Evolutionary conservation across 1,140 invertebrate species (phyloP).

Genomic region (Drosophila bipectinata): DNA sequence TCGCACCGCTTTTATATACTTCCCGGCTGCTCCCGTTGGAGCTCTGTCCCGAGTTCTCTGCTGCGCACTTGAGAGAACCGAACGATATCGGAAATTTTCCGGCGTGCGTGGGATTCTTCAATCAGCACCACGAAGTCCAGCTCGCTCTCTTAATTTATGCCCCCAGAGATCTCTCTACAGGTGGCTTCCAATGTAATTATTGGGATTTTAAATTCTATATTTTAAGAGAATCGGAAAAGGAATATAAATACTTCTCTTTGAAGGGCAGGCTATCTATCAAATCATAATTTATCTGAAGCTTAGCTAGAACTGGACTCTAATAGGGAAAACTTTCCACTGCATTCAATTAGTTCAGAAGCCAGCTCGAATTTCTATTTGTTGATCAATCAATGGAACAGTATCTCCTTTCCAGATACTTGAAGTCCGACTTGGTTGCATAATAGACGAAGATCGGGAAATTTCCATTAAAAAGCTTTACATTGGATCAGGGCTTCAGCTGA

Average conservation of each 20-base stretch:
- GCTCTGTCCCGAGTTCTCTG: conserved; percentile 15
- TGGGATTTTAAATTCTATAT: too few species aligned
- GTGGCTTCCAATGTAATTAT: too few species aligned
- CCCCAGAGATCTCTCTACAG: background rate
- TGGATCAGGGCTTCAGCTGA: background rate
- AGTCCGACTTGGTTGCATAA: conserved; percentile 17
- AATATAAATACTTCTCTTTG: background rate
- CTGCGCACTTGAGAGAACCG: conserved; percentile 30
- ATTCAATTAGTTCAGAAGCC: conserved; percentile 54
- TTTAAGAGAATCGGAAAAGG: too few species aligned
- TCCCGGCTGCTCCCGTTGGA: background rate
- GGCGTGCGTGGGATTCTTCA: conserved; percentile 34
- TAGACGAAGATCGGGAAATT: conserved; percentile 29
- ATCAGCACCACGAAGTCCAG: background rate
- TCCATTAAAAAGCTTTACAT: conserved; percentile 20
- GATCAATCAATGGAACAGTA: conserved; percentile 43
- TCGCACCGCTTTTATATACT: conserved; percentile 43
- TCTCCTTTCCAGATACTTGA: conserved; percentile 6
- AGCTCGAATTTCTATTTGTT: conserved; percentile 65
- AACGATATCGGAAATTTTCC: conserved; percentile 37
- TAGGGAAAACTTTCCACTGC: conserved; percentile 64
- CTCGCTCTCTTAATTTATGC: conserved; percentile 5
- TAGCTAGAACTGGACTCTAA: conserved; percentile 17
- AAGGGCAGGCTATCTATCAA: background rate
- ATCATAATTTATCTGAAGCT: background rate